Conservation (phyloP, 2,113 vertebrate genomes). For the Colossoma macropomum region DNA sequence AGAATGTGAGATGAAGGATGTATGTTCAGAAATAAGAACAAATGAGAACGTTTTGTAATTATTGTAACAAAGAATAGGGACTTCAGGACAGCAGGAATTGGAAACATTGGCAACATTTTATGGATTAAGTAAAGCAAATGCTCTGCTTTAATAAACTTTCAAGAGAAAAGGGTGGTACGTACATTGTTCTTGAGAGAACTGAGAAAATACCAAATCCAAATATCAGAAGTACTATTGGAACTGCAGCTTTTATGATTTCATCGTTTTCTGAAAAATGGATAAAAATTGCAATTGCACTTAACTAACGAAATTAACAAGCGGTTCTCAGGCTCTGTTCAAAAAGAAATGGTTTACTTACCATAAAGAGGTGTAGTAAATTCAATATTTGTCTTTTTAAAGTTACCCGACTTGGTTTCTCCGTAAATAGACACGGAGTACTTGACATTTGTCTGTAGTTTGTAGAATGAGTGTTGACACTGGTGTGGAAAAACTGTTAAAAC, state of each 20-base stretch:
- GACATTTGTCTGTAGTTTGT: constrained; percentile 50
- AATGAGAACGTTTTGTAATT: background rate
- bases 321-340: background rate
- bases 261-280: constrained; percentile 23
- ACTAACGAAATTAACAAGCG: background rate
- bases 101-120: too few species aligned
- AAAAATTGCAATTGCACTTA: background rate
- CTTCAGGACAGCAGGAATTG: too few species aligned
- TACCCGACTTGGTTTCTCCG: constrained; percentile 33
- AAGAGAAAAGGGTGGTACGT: constrained; percentile 10
- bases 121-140: too few species aligned
- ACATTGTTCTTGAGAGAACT: constrained; percentile 41
- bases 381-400: constrained; percentile 17
- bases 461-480: constrained; percentile 53
- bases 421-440: constrained; percentile 60
- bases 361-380: constrained; percentile 50
- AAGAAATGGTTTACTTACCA: constrained; percentile 51
- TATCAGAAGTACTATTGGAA: constrained; percentile 30
- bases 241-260: constrained; percentile 19
- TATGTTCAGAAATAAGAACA: background rate
- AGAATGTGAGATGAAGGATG: background rate
- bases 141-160: too few species aligned
- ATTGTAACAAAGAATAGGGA: background rate
- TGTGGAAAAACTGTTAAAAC: constrained; percentile 58
- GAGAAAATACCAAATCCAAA: constrained; percentile 22